Evolutionary conservation across 2,797 vertebrate genomes (phyloP).

Genomic region (Helostoma temminkii): DNA sequence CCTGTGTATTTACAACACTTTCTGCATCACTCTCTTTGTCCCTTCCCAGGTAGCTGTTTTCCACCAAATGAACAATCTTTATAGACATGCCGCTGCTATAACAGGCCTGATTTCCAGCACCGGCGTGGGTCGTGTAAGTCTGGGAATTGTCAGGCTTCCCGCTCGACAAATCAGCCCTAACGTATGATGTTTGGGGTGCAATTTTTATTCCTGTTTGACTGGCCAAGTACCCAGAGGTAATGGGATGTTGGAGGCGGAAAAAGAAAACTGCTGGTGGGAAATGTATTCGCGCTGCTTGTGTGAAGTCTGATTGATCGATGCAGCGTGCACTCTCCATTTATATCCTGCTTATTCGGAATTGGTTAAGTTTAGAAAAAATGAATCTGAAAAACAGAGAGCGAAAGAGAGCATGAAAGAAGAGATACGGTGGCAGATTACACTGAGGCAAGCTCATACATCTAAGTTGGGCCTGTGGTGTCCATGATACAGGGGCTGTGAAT

Average conservation of each 20-base stretch:
- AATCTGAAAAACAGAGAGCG: conserved; percentile 85
- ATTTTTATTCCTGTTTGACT: conserved; percentile 99
- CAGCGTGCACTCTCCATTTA: conserved; percentile 91
- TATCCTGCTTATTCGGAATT: conserved; percentile 92
- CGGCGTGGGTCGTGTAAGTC: conserved; percentile 90
- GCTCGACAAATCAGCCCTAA: conserved; percentile 98
- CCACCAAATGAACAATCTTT: conserved; percentile 98
- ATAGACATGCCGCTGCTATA: conserved; percentile 93
- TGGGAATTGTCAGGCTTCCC: conserved; percentile 92
- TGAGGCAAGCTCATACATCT: conserved; percentile 87
- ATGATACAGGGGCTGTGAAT: conserved; percentile 85
- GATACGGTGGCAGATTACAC: conserved; percentile 93
- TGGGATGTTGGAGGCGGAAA: conserved; percentile 90
- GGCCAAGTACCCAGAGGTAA: conserved; percentile 83
- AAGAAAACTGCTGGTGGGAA: conserved; percentile 86
- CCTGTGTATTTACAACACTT: conserved; percentile 90
- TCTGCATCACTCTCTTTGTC: conserved; percentile 91
- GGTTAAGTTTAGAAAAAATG: conserved; percentile 98
- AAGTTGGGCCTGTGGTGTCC: conserved; percentile 76
- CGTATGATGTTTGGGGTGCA: conserved; percentile 96
- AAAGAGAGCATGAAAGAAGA: conserved; percentile 88
- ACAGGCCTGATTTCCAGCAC: conserved; percentile 94
- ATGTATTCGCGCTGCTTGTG: conserved; percentile 79
- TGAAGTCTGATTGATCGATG: conserved; percentile 88
- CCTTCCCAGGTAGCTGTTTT: conserved; percentile 94